Conservation (phyloP, 1,140 invertebrate species). For the Trissolcus basalis region DNA sequence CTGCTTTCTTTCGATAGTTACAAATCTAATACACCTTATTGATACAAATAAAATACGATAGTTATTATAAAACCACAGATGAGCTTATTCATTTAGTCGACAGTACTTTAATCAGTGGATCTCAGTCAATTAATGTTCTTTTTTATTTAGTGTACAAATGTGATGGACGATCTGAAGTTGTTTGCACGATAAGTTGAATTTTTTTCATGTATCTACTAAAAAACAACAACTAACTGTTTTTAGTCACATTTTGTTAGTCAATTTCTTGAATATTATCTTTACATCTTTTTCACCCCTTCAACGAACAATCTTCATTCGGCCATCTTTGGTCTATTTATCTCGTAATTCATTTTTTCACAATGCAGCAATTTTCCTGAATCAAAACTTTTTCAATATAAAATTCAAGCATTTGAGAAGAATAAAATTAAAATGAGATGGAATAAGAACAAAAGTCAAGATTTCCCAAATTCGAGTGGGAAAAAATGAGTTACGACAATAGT, state of each 20-base stretch:
- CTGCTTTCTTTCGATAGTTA: neutral
- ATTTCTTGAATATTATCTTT: neutral
- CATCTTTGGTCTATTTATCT: conserved; percentile 26
- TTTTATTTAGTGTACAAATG: conserved; percentile 18
- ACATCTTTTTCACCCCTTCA: conserved; percentile 5
- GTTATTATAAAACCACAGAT: conserved; percentile 52
- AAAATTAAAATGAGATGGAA: neutral
- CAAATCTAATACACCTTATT: conserved; percentile 41
- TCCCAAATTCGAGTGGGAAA: no score
- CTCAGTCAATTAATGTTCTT: conserved; percentile 8
- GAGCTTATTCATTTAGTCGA: conserved; percentile 41
- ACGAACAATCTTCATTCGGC: conserved; percentile 34
- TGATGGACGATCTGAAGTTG: conserved; percentile 29
- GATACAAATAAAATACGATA: conserved; percentile 46
- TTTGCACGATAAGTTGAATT: conserved; percentile 24
- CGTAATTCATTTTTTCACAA: conserved; percentile 15
- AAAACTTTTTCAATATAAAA: no score
- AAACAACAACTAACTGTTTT: conserved; percentile 33
- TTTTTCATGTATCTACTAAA: conserved; percentile 7
- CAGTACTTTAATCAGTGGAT: conserved; percentile 13
- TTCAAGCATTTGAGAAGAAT: no score
- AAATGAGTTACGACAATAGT: no score
- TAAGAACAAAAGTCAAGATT: no score
- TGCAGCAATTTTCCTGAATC: neutral
- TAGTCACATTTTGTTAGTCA: conserved; percentile 18